Conservation (phyloP, 2,113 vertebrate species). For the Ophiodon elongatus region DNA sequence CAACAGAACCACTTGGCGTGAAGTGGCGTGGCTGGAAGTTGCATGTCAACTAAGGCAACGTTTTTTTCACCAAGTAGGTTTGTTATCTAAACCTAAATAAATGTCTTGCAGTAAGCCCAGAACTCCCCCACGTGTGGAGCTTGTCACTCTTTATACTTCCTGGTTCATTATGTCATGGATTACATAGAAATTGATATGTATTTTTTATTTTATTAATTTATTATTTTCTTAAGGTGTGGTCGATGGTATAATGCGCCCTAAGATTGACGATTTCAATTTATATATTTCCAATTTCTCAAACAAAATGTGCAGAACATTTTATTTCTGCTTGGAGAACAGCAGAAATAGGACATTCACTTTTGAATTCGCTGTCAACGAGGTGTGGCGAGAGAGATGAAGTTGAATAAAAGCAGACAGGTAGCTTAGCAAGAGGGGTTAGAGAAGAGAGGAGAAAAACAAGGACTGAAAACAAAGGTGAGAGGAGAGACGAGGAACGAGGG, state of each 20-base stretch:
- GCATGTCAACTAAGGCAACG: neutral
- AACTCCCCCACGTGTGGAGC: neutral
- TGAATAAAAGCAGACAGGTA: constrained; percentile 68
- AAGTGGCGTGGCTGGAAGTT: neutral
- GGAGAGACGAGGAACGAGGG: constrained; percentile 43
- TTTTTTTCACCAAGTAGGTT: too few species aligned
- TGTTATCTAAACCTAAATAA: neutral
- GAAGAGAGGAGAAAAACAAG: constrained; percentile 53
- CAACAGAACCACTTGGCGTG: neutral
- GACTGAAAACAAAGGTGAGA: constrained; percentile 71
- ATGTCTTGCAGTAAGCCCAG: neutral
- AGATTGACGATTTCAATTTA: constrained; percentile 65
- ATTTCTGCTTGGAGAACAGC: constrained; percentile 63
- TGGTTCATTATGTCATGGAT: neutral
- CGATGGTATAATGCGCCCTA: constrained; percentile 26
- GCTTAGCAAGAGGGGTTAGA: constrained; percentile 55
- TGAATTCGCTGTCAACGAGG: constrained; percentile 68
- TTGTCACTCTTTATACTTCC: neutral
- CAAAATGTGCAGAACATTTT: constrained; percentile 64
- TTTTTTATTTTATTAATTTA: constrained; percentile 2
- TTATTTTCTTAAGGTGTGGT: constrained; percentile 7
- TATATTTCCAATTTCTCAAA: constrained; percentile 62
- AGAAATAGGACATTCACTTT: constrained; percentile 63
- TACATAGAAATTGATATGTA: neutral
- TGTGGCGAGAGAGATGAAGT: constrained; percentile 59